These are phyloP conservation scores for Rotaria magnacalcarata DNA, from an alignment of 2,888 invertebrate genomes.

Conservation along the genomic window DNA sequence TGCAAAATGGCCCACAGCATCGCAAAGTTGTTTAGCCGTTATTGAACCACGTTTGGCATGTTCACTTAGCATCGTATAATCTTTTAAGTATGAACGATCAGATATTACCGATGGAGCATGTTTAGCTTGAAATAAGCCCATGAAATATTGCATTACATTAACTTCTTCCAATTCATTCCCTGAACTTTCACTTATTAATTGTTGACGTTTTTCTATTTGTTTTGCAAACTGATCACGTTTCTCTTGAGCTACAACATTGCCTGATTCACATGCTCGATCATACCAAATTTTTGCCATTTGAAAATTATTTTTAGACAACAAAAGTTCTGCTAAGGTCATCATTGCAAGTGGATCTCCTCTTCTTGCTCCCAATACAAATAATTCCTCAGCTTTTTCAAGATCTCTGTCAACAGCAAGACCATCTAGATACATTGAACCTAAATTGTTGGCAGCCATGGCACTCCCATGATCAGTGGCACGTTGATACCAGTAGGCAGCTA, in stretches of 20 bases:
- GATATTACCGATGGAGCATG: not conserved
- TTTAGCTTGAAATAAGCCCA: no score
- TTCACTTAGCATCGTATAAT: conserved; percentile 19
- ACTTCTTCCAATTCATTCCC: no score
- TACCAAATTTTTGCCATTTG: conserved; percentile 38
- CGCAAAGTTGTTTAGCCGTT: conserved; percentile 13
- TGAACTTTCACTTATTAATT: no score
- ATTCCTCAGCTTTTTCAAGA: conserved; percentile 37
- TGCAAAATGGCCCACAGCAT: not conserved
- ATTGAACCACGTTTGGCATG: conserved; percentile 35
- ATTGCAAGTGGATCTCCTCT: conserved; percentile 35
- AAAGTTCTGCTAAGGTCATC: not conserved
- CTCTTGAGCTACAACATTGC: conserved; percentile 23
- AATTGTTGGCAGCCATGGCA: conserved; percentile 20
- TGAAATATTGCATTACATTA: no score
- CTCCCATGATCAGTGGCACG: conserved; percentile 37
- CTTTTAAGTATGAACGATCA: conserved; percentile 8
- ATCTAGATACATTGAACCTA: conserved; percentile 37
- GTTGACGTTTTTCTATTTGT: no score
- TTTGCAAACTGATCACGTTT: not conserved
- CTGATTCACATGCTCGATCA: conserved; percentile 25
- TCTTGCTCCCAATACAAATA: conserved; percentile 32
- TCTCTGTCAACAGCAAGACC: conserved; percentile 5
- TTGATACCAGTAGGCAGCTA: conserved; percentile 33
- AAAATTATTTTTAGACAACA: not conserved